A percentile compares a stretch with the other conserved stretches of the same genome.
These are phyloP conservation scores for Graphium colonna DNA, from an alignment of 2,888 invertebrate species.

Conservation along the genomic window DNA sequence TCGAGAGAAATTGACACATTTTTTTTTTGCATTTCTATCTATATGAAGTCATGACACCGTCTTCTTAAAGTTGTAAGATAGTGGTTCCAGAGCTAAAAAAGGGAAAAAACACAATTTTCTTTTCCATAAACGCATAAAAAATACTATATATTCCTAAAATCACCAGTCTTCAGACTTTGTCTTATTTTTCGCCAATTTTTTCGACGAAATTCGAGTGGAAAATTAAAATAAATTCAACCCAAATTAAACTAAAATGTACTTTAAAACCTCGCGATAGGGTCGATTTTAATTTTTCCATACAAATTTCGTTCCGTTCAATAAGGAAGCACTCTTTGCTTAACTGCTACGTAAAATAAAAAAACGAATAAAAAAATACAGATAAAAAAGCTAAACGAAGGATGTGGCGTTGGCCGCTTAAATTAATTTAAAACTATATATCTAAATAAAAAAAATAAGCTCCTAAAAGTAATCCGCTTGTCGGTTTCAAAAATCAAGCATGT, in stretches of 20 bases:
- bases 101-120: slow-evolving; percentile 22
- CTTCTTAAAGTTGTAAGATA: slow-evolving; percentile 60
- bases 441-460: slow-evolving; percentile 24
- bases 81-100: slow-evolving; percentile 66
- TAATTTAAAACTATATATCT: slow-evolving; percentile 30
- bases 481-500: slow-evolving; percentile 71
- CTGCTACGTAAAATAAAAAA: slow-evolving; percentile 6
- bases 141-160: background rate
- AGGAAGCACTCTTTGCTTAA: slow-evolving; percentile 24
- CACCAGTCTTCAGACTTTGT: slow-evolving; percentile 8
- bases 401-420: slow-evolving; percentile 55
- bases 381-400: slow-evolving; percentile 46
- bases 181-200: background rate
- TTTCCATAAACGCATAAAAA: background rate
- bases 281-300: slow-evolving; percentile 18
- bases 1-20: slow-evolving; percentile 10
- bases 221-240: background rate
- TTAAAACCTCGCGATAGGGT: background rate
- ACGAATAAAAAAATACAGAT: slow-evolving; percentile 21
- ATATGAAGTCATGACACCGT: slow-evolving; percentile 4
- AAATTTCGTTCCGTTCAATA: slow-evolving; percentile 1
- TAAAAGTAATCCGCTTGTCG: background rate
- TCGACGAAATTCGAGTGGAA: background rate
- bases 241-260: slow-evolving; percentile 19
- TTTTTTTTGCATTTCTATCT: slow-evolving; percentile 8